A percentile compares a stretch with the other conserved stretches of the same genome.
Evolutionary conservation across 1,140 invertebrate species (phyloP).

Genomic region (Zaprionus nigranus): DNA sequence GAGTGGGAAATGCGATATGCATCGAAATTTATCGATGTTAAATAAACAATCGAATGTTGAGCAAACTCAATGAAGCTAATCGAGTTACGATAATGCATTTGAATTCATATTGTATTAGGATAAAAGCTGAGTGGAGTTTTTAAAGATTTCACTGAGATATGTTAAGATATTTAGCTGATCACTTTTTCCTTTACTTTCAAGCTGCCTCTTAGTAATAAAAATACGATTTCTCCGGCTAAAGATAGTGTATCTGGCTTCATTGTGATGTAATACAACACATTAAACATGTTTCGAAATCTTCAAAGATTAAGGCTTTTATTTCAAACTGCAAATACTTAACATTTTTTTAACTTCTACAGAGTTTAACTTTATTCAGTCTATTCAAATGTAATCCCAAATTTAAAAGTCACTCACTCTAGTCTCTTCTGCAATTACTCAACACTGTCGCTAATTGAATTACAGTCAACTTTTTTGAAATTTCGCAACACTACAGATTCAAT

Average conservation of each 20-base stretch:
- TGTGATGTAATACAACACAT: no score
- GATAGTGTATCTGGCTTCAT: neutral
- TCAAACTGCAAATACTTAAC: no score
- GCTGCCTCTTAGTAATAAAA: no score
- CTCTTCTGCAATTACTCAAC: no score
- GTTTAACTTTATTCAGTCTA: no score
- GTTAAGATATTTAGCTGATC: neutral
- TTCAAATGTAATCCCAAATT: no score
- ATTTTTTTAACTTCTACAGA: no score
- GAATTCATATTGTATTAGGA: neutral
- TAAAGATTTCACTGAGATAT: neutral
- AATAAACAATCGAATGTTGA: neutral
- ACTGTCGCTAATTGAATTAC: no score
- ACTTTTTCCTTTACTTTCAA: neutral
- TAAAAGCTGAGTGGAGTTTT: neutral
- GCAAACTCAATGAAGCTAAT: neutral
- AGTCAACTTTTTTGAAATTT: neutral
- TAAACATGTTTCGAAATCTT: no score
- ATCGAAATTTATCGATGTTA: neutral
- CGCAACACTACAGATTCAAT: neutral
- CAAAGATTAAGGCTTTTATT: no score
- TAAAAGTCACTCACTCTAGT: no score
- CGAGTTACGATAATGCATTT: neutral
- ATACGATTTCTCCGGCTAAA: neutral
- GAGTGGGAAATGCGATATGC: conserved; percentile 3